Conservation (phyloP, 2,888 invertebrate genomes). For the Nymphalis urticae region DNA sequence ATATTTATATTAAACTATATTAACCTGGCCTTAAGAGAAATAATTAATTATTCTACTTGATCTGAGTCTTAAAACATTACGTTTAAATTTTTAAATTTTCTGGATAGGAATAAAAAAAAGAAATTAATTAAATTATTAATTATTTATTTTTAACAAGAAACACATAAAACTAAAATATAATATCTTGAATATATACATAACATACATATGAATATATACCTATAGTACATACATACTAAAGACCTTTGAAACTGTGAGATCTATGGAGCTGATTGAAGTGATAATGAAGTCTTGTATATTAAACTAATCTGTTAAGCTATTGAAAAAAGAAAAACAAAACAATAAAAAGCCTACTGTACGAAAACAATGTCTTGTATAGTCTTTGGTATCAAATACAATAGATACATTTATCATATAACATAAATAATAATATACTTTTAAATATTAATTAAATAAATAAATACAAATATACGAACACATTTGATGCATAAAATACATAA, state of each 20-base stretch:
- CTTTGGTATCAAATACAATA: conserved; percentile 15
- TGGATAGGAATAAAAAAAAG: neutral
- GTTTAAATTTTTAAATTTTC: too few relatives aligned
- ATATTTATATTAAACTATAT: too few relatives aligned
- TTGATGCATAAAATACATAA: neutral
- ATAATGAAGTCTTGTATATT: neutral
- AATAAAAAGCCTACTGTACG: neutral
- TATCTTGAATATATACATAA: neutral
- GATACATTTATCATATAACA: conserved; percentile 2
- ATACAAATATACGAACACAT: neutral
- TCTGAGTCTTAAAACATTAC: too few relatives aligned
- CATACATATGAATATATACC: conserved; percentile 10
- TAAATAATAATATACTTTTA: conserved; percentile 10
- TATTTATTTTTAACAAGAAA: neutral
- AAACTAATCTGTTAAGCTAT: neutral
- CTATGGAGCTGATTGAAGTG: conserved; percentile 10
- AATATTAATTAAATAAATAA: neutral
- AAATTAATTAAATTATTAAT: neutral
- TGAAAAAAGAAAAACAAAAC: neutral
- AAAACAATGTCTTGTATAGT: neutral
- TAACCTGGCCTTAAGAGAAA: too few relatives aligned
- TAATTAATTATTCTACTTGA: too few relatives aligned
- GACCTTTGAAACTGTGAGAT: conserved; percentile 5
- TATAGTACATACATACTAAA: conserved; percentile 9
- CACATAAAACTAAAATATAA: conserved; percentile 39